A percentile compares a stretch with the other conserved stretches of the same genome.
Conservation (phyloP, 2,888 invertebrate species). For the Erebia epiphron region DNA sequence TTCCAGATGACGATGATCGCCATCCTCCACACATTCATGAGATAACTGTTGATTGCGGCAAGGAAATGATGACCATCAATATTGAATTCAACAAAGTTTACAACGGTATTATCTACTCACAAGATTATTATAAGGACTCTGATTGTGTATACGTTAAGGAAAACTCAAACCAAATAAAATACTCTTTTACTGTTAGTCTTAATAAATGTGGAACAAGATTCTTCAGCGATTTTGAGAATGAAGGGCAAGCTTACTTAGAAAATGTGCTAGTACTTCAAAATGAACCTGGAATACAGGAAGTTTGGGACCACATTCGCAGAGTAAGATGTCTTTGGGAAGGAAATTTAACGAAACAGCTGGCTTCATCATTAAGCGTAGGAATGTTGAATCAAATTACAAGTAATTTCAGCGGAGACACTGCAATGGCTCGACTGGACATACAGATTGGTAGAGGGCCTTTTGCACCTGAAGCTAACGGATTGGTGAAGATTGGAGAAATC, state of each 20-base stretch:
- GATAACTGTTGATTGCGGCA: slow-evolving; percentile 89
- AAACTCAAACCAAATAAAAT: slow-evolving; percentile 87
- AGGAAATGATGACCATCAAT: slow-evolving; percentile 92
- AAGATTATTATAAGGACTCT: slow-evolving; percentile 86
- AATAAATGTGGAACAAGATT: slow-evolving; percentile 91
- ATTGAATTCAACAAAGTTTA: slow-evolving; percentile 90
- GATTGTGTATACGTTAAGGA: slow-evolving; percentile 89
- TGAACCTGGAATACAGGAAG: slow-evolving; percentile 89
- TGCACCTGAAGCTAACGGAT: slow-evolving; percentile 88
- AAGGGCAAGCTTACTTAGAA: slow-evolving; percentile 90
- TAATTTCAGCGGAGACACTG: slow-evolving; percentile 93
- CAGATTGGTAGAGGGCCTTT: slow-evolving; percentile 90
- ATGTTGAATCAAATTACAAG: slow-evolving; percentile 91
- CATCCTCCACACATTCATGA: slow-evolving; percentile 90
- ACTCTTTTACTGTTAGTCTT: slow-evolving; percentile 88
- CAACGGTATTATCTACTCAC: slow-evolving; percentile 91
- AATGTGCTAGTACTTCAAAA: slow-evolving; percentile 90
- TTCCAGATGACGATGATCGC: slow-evolving; percentile 79
- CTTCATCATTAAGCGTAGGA: slow-evolving; percentile 89
- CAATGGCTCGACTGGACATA: slow-evolving; percentile 90
- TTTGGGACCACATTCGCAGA: slow-evolving; percentile 90
- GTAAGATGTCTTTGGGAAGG: slow-evolving; percentile 93
- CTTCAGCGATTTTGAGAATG: slow-evolving; percentile 88
- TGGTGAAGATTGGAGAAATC: slow-evolving; percentile 91
- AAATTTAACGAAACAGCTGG: slow-evolving; percentile 88